Base-by-base conservation (phyloP, 2,797 vertebrate species). In the Epinephelus awoara region DNA sequence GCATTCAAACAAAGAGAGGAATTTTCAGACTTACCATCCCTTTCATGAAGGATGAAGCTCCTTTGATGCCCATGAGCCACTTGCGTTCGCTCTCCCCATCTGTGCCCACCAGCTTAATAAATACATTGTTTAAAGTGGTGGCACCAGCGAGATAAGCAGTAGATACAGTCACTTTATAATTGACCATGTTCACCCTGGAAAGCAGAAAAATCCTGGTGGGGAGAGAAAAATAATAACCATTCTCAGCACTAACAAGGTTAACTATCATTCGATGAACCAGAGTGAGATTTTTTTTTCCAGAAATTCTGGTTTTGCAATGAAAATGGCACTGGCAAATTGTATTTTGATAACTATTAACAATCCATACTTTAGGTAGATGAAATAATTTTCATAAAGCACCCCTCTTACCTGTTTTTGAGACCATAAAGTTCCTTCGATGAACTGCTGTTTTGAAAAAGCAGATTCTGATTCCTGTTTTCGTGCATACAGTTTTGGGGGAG, bases 81-180 rank as follows among this genome's bases (percentile, higher is more conserved):
- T 2, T 70, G 10, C 38, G 83, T 0, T 78, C 0, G 4, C 89
- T 92, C 77, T 90, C 77, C 7, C 85, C 85, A 5, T 83, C 40
- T 1, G 56, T 69, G 42, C 90, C 92, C 67, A 85, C 84, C 54
- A 92, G 67, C 54, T 91, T 92, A 49, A 93, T 88, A 72, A 1
- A 85, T 47, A 92, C 27, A 18, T 76, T 64, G 73, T 90, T 89
- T 0, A 70, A 54, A 18, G 90, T 91, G 40, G 34, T 17, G 21
- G 92, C 67, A 13, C 0, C 0, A 2, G 1, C 0, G 0, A 23
- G 3, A 4, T 61, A 0, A 8, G 1, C 40, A 15, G 87, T 92
- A 73, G 2, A 68, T 21, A 92, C 40, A 0, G 62, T 90, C 58
- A 91, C 90, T 72, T 75, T 0, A 19, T 93, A 93, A 0, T 23